These are phyloP conservation scores for Australoheros scitulus DNA, from an alignment of 2,113 vertebrate species.

Conservation along the genomic window DNA sequence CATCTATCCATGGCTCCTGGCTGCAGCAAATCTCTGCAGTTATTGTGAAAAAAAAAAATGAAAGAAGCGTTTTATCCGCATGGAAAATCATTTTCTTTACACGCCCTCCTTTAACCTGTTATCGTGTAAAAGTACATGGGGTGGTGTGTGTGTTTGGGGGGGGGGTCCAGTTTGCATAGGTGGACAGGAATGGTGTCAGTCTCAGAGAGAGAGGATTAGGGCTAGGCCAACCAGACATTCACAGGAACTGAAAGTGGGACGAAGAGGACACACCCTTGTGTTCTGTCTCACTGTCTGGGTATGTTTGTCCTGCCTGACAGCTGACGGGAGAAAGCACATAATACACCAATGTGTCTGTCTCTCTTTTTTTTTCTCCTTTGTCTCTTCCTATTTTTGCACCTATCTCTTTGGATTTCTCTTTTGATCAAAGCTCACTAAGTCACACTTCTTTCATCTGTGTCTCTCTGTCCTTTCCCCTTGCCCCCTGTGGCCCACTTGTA, in stretches of 20 bases:
- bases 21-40: slow-evolving; percentile 40
- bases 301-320: slow-evolving; percentile 56
- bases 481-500: slow-evolving; percentile 56
- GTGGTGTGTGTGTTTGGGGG: too few relatives aligned
- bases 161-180: background rate
- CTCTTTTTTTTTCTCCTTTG: background rate
- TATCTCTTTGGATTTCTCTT: slow-evolving; percentile 21
- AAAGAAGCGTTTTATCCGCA: slow-evolving; percentile 21
- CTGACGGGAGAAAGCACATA: slow-evolving; percentile 18
- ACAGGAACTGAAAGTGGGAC: slow-evolving; percentile 56
- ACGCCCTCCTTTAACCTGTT: slow-evolving; percentile 34
- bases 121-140: slow-evolving; percentile 29
- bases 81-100: slow-evolving; percentile 27
- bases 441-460: slow-evolving; percentile 12
- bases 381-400: slow-evolving; percentile 11
- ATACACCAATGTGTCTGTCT: slow-evolving; percentile 26
- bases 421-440: slow-evolving; percentile 20
- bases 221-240: slow-evolving; percentile 35
- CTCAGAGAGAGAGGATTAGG: slow-evolving; percentile 59
- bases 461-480: slow-evolving; percentile 14
- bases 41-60: slow-evolving; percentile 27
- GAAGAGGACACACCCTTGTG: slow-evolving; percentile 38
- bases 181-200: slow-evolving; percentile 37
- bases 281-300: slow-evolving; percentile 25
- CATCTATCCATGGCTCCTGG: background rate